These are phyloP conservation scores for Gadopsis marmoratus DNA, from an alignment of 2,797 vertebrate genomes.

Conservation along the genomic window DNA sequence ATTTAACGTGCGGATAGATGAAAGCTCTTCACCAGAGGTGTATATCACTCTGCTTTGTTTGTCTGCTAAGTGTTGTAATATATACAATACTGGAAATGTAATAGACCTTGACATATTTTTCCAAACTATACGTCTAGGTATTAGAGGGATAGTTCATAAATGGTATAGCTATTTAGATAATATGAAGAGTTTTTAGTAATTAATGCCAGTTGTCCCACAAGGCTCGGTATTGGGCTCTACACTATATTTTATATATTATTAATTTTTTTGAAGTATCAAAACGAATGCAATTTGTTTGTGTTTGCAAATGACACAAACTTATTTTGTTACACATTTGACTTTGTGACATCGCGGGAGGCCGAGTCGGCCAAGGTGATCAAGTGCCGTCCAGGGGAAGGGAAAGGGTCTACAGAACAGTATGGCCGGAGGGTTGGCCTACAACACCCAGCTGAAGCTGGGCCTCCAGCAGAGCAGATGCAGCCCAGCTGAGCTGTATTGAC, in stretches of 20 bases:
- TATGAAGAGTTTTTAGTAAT: not conserved
- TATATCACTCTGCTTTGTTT: not conserved
- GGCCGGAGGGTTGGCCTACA: too few species aligned
- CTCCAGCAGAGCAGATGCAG: too few species aligned
- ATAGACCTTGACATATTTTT: not conserved
- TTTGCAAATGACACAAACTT: not conserved
- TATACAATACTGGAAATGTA: not conserved
- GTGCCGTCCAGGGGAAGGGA: too few species aligned
- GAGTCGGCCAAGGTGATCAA: too few species aligned
- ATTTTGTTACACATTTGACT: not conserved
- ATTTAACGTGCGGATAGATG: not conserved
- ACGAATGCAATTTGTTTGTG: not conserved
- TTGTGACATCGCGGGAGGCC: too few species aligned
- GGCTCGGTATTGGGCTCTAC: not conserved
- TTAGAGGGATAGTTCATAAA: not conserved
- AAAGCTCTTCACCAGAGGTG: not conserved
- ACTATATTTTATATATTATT: not conserved
- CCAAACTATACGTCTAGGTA: not conserved
- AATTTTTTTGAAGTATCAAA: not conserved
- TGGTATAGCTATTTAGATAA: not conserved
- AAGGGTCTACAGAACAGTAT: too few species aligned
- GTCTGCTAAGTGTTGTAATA: not conserved
- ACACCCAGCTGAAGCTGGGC: too few species aligned
- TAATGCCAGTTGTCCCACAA: not conserved
- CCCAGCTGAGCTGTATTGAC: too few species aligned